A percentile compares a stretch with the other conserved stretches of the same genome.
Evolutionary conservation across 2,888 invertebrate species (phyloP).

Genomic region (Cephus pulcher): DNA sequence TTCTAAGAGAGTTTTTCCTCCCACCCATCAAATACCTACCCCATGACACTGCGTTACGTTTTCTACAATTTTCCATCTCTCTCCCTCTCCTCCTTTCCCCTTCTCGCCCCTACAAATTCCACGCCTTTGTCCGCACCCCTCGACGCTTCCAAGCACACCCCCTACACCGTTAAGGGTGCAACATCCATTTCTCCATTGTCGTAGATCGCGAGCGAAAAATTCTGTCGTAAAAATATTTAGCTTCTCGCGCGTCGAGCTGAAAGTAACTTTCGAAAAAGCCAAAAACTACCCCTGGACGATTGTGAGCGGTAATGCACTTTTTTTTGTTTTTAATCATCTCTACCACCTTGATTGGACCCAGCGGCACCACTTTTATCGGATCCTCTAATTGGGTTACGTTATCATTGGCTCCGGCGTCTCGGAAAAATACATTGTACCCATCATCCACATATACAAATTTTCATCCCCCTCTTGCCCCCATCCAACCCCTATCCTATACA

Average conservation of each 20-base stretch:
- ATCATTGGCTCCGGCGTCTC: neutral
- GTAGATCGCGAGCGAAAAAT: neutral
- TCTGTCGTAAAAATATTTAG: neutral
- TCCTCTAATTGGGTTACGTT: neutral
- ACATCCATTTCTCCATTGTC: neutral
- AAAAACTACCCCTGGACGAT: conserved; percentile 10
- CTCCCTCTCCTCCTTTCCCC: no score
- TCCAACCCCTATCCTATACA: no score
- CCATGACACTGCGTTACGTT: no score
- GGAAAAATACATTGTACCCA: neutral
- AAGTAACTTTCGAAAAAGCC: neutral
- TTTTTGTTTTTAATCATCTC: conserved; percentile 40
- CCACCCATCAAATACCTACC: no score
- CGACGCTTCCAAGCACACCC: neutral
- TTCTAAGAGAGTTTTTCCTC: no score
- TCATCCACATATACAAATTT: no score
- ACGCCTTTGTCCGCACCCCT: neutral
- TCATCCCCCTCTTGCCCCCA: no score
- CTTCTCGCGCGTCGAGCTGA: neutral
- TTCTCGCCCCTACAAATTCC: neutral
- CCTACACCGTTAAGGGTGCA: neutral
- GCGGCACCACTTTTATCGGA: conserved; percentile 2
- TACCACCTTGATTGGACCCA: conserved; percentile 27
- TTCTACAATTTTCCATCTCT: no score
- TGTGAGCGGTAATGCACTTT: conserved; percentile 43